A percentile compares a stretch with the other conserved stretches of the same genome.
Conservation (phyloP, 2,888 invertebrate genomes). For the Mesodorylaimus sp. region DNA sequence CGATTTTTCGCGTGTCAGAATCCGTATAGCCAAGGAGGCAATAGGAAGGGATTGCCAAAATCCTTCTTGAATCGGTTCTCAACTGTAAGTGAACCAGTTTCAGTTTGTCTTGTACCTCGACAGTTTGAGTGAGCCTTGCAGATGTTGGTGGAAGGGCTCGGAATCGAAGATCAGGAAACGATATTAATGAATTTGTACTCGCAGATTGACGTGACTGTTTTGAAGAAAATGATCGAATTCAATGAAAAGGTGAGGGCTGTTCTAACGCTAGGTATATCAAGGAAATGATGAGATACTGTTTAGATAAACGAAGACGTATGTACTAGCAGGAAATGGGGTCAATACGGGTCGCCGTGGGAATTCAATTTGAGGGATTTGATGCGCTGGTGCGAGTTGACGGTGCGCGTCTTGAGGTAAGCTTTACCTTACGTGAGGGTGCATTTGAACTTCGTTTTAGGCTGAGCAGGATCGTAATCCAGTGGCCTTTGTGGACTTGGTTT, state of each 20-base stretch:
- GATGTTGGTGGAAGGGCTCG: constrained; percentile 45
- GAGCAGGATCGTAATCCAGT: constrained; percentile 21
- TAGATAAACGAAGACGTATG: constrained; percentile 8
- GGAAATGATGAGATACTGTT: background rate
- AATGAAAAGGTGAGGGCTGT: constrained; percentile 41
- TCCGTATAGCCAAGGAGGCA: constrained; percentile 84
- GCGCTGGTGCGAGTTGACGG: constrained; percentile 67
- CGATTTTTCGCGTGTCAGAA: constrained; percentile 94
- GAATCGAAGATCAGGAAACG: constrained; percentile 43
- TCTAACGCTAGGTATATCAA: background rate
- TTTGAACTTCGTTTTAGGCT: constrained; percentile 12
- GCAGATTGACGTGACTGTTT: constrained; percentile 37
- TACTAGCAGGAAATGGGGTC: constrained; percentile 47
- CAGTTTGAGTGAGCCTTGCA: constrained; percentile 19
- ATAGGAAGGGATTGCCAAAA: constrained; percentile 76
- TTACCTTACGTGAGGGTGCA: constrained; percentile 8
- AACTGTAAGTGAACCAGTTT: constrained; percentile 51
- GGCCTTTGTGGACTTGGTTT: constrained; percentile 52
- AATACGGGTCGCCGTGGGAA: constrained; percentile 77
- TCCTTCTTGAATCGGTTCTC: constrained; percentile 94
- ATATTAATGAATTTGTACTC: constrained; percentile 49
- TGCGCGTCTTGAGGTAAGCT: constrained; percentile 10
- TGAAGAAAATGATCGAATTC: constrained; percentile 56
- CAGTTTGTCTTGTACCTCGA: background rate
- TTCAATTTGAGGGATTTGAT: constrained; percentile 85